Evolutionary conservation across 2,113 vertebrate species (phyloP).

Genomic region (Struthio camelus): DNA sequence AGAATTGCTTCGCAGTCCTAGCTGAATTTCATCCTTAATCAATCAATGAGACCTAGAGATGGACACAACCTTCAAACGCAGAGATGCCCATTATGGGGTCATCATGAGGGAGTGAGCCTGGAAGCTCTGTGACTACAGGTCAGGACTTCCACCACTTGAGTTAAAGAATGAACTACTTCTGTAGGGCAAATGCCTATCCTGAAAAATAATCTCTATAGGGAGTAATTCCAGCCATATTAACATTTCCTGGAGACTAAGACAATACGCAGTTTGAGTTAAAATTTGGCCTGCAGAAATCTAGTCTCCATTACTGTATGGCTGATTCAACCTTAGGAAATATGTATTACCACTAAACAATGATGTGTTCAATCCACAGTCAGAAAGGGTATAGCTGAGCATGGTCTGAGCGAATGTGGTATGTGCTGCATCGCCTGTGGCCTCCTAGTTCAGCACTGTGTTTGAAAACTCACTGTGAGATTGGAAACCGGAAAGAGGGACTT

Average conservation of each 20-base stretch:
- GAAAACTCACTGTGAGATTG: background rate
- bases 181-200: background rate
- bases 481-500: background rate
- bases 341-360: background rate
- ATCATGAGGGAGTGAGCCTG: background rate
- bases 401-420: background rate
- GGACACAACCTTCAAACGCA: background rate
- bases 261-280: background rate
- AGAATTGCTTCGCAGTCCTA: background rate
- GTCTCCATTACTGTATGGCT: background rate
- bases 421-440: background rate
- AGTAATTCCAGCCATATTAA: background rate
- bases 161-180: background rate
- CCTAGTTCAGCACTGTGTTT: background rate
- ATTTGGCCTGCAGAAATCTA: background rate
- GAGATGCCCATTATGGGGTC: background rate
- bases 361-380: background rate
- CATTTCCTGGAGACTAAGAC: background rate
- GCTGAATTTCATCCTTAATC: background rate
- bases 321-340: background rate
- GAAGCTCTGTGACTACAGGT: background rate
- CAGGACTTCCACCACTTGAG: background rate
- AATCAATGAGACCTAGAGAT: background rate
- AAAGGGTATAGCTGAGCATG: background rate
- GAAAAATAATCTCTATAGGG: background rate